Conservation (phyloP, 2,797 vertebrate species). For the Sebastes minor region DNA sequence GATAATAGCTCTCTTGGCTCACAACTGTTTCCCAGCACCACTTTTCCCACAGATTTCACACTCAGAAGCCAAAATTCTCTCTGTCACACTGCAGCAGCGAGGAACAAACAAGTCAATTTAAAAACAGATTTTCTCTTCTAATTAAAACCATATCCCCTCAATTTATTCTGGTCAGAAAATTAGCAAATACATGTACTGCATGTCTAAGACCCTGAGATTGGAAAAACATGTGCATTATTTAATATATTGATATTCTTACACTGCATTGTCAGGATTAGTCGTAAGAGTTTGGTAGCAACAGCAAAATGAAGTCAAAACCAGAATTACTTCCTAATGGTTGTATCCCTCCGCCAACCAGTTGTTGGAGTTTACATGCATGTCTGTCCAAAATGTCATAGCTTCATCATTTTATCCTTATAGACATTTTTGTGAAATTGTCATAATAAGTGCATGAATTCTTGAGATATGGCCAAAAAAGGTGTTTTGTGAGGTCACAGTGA, state of each 20-base stretch:
- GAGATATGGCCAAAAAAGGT: no score
- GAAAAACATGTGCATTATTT: not conserved
- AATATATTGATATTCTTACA: not conserved
- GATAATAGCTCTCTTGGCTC: slow-evolving; percentile 32
- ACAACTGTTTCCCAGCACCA: not conserved
- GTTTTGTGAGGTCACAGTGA: no score
- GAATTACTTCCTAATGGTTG: no score
- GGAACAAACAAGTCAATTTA: not conserved
- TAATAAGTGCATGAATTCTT: no score
- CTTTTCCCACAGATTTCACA: slow-evolving; percentile 15
- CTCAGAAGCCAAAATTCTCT: not conserved
- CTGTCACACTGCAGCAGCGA: not conserved
- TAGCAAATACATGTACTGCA: not conserved
- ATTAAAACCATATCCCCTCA: not conserved
- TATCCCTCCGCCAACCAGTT: no score
- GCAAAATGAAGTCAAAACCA: not conserved
- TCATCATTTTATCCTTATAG: no score
- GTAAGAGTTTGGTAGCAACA: not conserved
- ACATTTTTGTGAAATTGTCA: no score
- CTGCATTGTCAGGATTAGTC: not conserved
- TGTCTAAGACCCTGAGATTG: not conserved
- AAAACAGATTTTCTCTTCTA: not conserved
- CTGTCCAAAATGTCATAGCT: no score
- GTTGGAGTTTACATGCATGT: no score
- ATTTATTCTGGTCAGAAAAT: not conserved